Evolutionary conservation across 2,797 vertebrate species (phyloP).

Genomic region (Ctenosaura bakeri): DNA sequence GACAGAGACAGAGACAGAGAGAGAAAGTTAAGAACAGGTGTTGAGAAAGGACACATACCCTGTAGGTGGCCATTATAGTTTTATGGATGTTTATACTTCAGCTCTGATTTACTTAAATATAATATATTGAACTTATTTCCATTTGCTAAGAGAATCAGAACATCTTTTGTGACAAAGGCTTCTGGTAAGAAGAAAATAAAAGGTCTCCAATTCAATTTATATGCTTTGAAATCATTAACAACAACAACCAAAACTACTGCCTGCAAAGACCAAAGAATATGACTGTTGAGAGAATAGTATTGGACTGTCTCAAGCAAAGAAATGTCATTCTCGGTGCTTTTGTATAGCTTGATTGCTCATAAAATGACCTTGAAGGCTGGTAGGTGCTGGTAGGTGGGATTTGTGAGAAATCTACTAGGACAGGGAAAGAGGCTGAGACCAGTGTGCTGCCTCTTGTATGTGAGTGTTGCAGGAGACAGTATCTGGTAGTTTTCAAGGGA

Average conservation of each 20-base stretch:
- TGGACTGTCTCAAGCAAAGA: background rate
- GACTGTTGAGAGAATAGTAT: background rate
- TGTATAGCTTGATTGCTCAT: background rate
- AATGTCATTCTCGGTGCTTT: background rate
- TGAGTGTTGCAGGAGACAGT: background rate
- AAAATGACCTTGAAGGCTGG: background rate
- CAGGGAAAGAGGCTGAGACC: background rate
- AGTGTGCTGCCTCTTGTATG: background rate
- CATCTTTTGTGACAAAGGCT: conserved; percentile 36
- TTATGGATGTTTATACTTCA: conserved; percentile 50
- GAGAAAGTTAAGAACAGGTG: background rate
- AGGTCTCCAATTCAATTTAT: conserved; percentile 1
- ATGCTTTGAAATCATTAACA: conserved; percentile 9
- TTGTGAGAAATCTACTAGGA: background rate
- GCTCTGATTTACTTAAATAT: conserved; percentile 24
- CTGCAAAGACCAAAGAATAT: background rate
- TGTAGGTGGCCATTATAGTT: background rate
- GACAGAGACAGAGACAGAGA: no score
- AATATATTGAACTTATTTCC: conserved; percentile 47
- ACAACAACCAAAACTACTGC: background rate
- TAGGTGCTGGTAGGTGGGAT: background rate
- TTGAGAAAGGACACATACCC: conserved; percentile 47
- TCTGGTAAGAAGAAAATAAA: background rate
- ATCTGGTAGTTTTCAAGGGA: background rate
- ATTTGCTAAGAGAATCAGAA: conserved; percentile 45